These are phyloP conservation scores for Ctenicera cuprea DNA, from an alignment of 2,888 invertebrate genomes.

Conservation along the genomic window DNA sequence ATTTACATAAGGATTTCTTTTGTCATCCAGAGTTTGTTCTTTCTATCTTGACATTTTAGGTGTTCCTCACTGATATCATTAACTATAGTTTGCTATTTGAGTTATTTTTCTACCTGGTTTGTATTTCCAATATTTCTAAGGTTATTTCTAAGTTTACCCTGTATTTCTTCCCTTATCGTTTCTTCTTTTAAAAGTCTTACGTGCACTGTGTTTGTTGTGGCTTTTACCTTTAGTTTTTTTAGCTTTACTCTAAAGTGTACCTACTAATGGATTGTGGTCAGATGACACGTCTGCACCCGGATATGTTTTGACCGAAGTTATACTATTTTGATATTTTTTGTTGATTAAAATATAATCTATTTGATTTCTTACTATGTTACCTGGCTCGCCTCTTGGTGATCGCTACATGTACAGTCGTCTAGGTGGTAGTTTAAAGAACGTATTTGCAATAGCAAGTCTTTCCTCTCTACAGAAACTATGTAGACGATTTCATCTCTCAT, in stretches of 20 bases:
- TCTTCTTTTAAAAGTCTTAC: background rate
- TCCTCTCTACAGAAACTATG: constrained; percentile 44
- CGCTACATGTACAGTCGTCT: constrained; percentile 58
- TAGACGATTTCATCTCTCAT: background rate
- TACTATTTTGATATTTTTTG: constrained; percentile 50
- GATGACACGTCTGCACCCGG: constrained; percentile 55
- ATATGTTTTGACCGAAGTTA: constrained; percentile 53
- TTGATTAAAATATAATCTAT: constrained; percentile 58
- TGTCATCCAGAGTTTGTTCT: constrained; percentile 21
- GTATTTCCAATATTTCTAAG: no score
- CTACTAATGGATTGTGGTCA: constrained; percentile 49
- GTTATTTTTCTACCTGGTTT: background rate
- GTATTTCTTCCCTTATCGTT: background rate
- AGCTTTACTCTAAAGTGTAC: background rate
- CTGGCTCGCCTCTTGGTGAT: constrained; percentile 50
- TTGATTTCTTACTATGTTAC: constrained; percentile 57
- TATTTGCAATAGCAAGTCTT: constrained; percentile 56
- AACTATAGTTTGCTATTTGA: no score
- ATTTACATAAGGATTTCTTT: background rate
- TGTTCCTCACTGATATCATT: background rate
- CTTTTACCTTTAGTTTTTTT: background rate
- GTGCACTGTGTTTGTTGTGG: background rate
- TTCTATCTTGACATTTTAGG: background rate
- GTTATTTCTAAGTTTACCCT: background rate
- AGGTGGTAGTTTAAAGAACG: constrained; percentile 56